Percentiles rank a stretch among this genome's conserved stretches.
These are phyloP conservation scores for Meles meles DNA, from an alignment of 2,113 vertebrate genomes.

Conservation along the genomic window DNA sequence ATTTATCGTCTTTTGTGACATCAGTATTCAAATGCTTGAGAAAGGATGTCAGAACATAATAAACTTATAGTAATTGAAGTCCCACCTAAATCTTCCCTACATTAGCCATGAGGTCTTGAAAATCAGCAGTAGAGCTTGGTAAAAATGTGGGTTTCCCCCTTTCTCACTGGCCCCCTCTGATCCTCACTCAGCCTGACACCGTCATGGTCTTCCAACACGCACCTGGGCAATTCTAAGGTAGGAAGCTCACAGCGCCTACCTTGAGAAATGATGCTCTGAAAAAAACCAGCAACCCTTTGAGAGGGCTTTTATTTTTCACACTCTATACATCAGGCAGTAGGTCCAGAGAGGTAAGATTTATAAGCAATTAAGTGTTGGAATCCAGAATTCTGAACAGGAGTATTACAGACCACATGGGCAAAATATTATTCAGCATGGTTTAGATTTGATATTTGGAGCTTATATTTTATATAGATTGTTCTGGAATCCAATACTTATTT, in stretches of 20 bases:
- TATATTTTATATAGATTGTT: background rate
- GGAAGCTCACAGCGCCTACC: fast-evolving
- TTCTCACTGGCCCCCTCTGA: fast-evolving
- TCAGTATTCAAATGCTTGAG: background rate
- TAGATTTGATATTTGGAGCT: background rate
- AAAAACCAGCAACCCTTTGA: fast-evolving
- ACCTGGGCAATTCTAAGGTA: background rate
- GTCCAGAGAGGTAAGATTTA: background rate
- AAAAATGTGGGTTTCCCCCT: background rate
- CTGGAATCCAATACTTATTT: background rate
- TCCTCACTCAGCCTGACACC: background rate
- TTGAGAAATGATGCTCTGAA: background rate
- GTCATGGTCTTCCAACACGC: background rate
- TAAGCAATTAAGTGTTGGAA: background rate
- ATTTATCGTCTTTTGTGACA: background rate
- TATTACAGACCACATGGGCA: background rate
- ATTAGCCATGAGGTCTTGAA: background rate
- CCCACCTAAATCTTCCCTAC: background rate
- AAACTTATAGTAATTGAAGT: background rate
- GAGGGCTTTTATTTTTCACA: background rate
- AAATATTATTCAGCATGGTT: background rate
- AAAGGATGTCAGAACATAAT: background rate
- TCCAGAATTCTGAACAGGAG: background rate
- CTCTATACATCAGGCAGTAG: background rate
- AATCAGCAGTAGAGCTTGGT: background rate